Evolutionary conservation across 2,797 vertebrate genomes (phyloP).

Genomic region (Lutjanus campechanus): DNA sequence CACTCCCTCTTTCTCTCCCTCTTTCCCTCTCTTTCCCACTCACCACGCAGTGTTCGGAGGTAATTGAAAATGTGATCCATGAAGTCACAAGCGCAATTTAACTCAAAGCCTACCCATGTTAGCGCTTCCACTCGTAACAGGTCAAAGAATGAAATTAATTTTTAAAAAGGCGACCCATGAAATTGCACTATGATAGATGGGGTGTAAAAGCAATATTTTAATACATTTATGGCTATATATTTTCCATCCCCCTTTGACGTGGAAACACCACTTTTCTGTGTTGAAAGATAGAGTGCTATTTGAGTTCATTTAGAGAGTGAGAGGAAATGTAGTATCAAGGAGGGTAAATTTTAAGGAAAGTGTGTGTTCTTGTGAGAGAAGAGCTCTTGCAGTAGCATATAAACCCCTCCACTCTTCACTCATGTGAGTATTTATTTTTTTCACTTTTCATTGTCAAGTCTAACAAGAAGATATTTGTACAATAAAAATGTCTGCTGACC

Average conservation of each 20-base stretch:
- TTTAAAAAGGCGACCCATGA: slow-evolving; percentile 92
- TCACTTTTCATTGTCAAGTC: background rate
- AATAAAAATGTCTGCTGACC: slow-evolving; percentile 1
- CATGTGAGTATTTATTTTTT: background rate
- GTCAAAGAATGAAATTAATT: slow-evolving; percentile 94
- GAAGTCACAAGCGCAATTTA: slow-evolving; percentile 90
- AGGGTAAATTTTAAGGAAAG: slow-evolving; percentile 19
- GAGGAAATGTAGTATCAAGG: slow-evolving; percentile 13
- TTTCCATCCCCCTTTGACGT: slow-evolving; percentile 41
- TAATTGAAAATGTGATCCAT: slow-evolving; percentile 93
- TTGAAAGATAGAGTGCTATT: slow-evolving; percentile 47
- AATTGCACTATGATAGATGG: slow-evolving; percentile 94
- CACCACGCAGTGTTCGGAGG: slow-evolving; percentile 85
- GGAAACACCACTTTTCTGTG: slow-evolving; percentile 45
- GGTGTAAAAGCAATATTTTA: slow-evolving; percentile 94
- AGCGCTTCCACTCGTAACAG: slow-evolving; percentile 90
- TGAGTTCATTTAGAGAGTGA: slow-evolving; percentile 50
- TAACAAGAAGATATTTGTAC: background rate
- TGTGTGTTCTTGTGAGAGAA: background rate
- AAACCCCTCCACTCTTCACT: background rate
- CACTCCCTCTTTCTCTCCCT: slow-evolving; percentile 22
- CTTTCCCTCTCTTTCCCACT: slow-evolving; percentile 32
- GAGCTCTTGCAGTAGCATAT: slow-evolving; percentile 3
- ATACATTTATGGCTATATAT: slow-evolving; percentile 82
- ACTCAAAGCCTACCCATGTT: slow-evolving; percentile 90